Base-by-base conservation (phyloP, 1,140 invertebrate species). In the Heliconius congener region DNA sequence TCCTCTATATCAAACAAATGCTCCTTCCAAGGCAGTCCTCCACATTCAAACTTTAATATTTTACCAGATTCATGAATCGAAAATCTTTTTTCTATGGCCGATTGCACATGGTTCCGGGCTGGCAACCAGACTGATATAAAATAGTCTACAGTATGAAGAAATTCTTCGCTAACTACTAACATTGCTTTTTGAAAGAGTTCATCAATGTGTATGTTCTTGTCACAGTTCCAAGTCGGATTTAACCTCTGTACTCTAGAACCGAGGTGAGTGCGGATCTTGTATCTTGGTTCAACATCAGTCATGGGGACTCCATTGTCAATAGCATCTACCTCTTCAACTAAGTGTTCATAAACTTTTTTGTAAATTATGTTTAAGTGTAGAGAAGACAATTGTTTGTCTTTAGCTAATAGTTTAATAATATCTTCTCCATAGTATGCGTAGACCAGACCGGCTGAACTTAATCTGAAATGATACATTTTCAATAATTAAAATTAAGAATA, bases 401-500 rank as follows among this genome's bases (percentile, higher is more conserved):
- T 95, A 18, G 95, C 81, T 39, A 94, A 39, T 30, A 83, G 55
- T 77, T 95, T 93, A 34, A 99, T 96, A 9, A 99, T 95, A 85
- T 97, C 94, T 82, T 97, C 95, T 6, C 99, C 99, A 95, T 97
- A 99, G 89, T 98, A 98, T 80, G 97, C 96, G 90, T 99, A 99
- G 18, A 99, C 93, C 3, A 99, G 95, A 1, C 99, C 99, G 73
- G 99, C 99, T 86, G 98, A 99, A 95, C 99, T 99, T 27, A 99
- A 95, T 92, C 98, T 99, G 95, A 95, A 84, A 81, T 30, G 8
- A 57, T 9, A 57, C n/a, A 3, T 57, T 57, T 57, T 57, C 8
- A 6, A 52, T 57, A 6, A 9, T 23, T 23, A 57, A 57, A n/a
- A 46, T 46, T 46, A 34, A 34, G 2, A 34, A 34, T 34, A 34